Conservation (phyloP, 2,797 vertebrate genomes). For the Glossophaga mutica region DNA sequence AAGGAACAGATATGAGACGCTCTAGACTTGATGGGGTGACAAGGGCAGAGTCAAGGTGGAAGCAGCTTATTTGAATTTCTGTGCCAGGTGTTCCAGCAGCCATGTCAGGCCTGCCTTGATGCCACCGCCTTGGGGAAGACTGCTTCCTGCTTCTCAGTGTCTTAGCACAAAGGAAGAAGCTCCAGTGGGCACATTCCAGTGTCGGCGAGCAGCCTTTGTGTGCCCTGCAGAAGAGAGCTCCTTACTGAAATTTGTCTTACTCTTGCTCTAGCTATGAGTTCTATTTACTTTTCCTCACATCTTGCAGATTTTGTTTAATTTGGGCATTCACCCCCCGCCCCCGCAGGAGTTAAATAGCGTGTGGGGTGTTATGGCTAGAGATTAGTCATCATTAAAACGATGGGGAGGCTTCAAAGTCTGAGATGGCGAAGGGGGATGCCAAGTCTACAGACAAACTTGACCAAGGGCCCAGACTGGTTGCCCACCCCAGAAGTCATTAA, state of each 20-base stretch:
- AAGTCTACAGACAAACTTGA: background rate
- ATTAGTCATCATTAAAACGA: background rate
- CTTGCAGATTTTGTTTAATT: background rate
- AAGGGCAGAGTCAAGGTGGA: background rate
- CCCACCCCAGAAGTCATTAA: background rate
- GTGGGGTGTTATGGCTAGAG: background rate
- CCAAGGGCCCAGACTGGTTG: background rate
- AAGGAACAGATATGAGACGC: background rate
- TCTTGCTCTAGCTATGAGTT: background rate
- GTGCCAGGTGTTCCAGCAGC: background rate
- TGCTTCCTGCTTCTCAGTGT: background rate
- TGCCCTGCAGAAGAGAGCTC: background rate
- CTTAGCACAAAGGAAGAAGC: background rate
- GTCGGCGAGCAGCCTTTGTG: background rate
- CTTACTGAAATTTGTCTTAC: background rate
- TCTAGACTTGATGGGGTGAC: background rate
- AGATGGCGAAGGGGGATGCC: background rate
- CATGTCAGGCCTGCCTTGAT: background rate
- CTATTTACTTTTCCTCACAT: background rate
- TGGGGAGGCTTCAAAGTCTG: background rate
- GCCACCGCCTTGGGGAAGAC: background rate
- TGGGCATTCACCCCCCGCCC: background rate
- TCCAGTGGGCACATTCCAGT: too few relatives aligned
- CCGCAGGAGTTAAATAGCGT: background rate
- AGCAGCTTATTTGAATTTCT: background rate